phyloP scores from a whole-genome alignment of 2,113 vertebrate species.

The Polyodon spathula region DNA sequence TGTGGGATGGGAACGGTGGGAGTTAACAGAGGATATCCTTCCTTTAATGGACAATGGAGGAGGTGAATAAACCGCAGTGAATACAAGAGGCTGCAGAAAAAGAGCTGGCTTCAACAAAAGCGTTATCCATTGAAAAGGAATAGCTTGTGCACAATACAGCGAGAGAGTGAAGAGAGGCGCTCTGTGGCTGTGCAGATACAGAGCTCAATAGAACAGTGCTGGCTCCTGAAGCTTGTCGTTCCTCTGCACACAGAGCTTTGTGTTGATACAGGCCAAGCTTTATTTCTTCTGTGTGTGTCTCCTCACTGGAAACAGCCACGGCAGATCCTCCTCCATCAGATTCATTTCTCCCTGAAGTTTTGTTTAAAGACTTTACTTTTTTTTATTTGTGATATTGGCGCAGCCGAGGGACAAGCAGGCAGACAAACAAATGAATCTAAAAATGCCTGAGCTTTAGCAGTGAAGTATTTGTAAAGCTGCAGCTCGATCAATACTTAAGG shows the following conservation, averaged over 20 bases:
- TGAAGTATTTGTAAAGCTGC: conserved; percentile 42
- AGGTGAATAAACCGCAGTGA: conserved; percentile 12
- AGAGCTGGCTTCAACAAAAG: conserved; percentile 35
- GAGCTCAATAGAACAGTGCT: conserved; percentile 41
- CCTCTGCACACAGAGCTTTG: neutral
- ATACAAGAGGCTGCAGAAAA: conserved; percentile 8
- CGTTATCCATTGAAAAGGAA: conserved; percentile 49
- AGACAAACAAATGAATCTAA: conserved; percentile 42
- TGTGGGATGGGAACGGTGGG: no score
- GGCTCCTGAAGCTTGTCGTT: neutral
- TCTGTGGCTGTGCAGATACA: conserved; percentile 32
- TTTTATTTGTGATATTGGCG: conserved; percentile 22
- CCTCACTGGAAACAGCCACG: conserved; percentile 30
- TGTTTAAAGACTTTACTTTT: conserved; percentile 71
- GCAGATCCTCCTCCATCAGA: conserved; percentile 39
- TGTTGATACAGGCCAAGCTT: neutral
- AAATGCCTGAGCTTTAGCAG: conserved; percentile 35
- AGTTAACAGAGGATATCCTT: no score
- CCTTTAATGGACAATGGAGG: neutral
- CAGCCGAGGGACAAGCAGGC: conserved; percentile 20
- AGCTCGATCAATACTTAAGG: conserved; percentile 43
- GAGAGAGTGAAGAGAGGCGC: no score
- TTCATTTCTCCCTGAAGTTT: conserved; percentile 65
- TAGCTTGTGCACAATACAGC: conserved; percentile 43
- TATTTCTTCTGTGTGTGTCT: neutral